These are phyloP conservation scores for Enteromius argenteus DNA, from an alignment of 2,797 vertebrate species.

Conservation along the genomic window DNA sequence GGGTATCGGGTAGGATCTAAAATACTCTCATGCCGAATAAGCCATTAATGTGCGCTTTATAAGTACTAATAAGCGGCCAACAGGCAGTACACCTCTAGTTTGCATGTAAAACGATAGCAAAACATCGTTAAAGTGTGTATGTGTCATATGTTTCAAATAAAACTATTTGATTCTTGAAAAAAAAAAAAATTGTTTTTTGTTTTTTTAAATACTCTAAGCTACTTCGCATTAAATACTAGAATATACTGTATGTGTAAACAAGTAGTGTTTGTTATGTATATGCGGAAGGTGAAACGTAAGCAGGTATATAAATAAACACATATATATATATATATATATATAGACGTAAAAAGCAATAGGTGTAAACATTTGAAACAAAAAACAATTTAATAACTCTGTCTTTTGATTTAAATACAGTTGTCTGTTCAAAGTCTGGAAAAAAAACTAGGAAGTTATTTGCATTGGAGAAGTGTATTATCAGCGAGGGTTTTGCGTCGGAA, in stretches of 20 bases:
- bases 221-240: background rate
- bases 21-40: background rate
- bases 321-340: too few relatives aligned
- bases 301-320: background rate
- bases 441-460: conserved; percentile 28
- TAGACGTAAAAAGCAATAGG: background rate
- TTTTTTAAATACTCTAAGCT: background rate
- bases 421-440: background rate
- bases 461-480: conserved; percentile 41
- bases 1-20: background rate
- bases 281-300: background rate
- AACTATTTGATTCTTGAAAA: background rate
- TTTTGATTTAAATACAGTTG: conserved; percentile 24
- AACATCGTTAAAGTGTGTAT: background rate
- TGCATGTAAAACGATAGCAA: background rate
- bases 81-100: background rate
- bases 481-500: conserved; percentile 14
- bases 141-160: background rate
- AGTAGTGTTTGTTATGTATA: background rate
- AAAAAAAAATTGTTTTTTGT: background rate
- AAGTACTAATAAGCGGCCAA: background rate
- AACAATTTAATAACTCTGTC: background rate
- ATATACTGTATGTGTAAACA: background rate
- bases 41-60: background rate
- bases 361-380: background rate